Conservation (phyloP, 2,888 invertebrate genomes). For the Parnassius glacialis region DNA sequence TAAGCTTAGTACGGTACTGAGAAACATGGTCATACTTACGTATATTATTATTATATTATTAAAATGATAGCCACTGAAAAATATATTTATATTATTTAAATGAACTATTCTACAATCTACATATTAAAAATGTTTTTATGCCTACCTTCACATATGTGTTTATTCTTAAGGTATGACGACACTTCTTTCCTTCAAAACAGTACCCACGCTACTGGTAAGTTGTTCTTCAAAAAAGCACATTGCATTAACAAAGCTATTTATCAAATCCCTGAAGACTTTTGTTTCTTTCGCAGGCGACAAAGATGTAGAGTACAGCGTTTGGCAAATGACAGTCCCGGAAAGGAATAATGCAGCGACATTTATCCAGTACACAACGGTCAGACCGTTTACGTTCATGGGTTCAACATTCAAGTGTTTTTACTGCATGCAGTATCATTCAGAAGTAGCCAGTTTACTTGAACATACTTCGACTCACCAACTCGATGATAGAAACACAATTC, state of each 20-base stretch:
- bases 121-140: too few species aligned
- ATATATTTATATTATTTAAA: too few species aligned
- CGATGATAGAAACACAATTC: conserved; percentile 33
- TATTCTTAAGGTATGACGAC: too few species aligned
- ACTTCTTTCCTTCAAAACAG: too few species aligned
- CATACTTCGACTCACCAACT: conserved; percentile 46
- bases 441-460: conserved; percentile 39
- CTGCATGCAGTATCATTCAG: conserved; percentile 48
- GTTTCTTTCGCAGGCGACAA: conserved; percentile 36
- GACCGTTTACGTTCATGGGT: conserved; percentile 57
- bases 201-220: neutral
- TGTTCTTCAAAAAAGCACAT: neutral
- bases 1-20: too few species aligned
- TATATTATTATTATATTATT: too few species aligned
- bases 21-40: too few species aligned
- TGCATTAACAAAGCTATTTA: neutral
- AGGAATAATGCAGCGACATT: conserved; percentile 53
- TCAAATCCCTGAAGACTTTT: conserved; percentile 2
- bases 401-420: conserved; percentile 58
- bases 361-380: conserved; percentile 50
- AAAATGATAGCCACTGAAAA: too few species aligned
- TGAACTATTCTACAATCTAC: too few species aligned
- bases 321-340: conserved; percentile 55
- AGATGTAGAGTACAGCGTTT: conserved; percentile 44
- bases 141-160: too few species aligned